Conservation (phyloP, 2,888 invertebrate species). For the Agonopterix alstromeriana region DNA sequence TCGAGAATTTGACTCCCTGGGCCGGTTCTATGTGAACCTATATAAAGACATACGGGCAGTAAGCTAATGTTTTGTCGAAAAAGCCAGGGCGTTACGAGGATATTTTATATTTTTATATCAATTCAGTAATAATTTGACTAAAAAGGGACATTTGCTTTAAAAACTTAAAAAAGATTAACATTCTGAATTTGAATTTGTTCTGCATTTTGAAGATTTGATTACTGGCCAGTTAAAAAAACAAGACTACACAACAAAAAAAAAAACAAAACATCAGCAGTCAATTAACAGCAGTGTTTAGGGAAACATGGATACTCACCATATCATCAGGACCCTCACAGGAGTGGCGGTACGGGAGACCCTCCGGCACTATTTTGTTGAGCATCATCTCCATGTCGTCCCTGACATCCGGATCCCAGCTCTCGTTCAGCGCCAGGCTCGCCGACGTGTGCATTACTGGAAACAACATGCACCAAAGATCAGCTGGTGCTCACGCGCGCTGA, state of each 20-base stretch:
- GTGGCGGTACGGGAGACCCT: constrained; percentile 96
- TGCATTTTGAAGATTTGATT: no score
- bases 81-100: no score
- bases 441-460: constrained; percentile 97
- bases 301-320: constrained; percentile 80
- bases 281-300: neutral
- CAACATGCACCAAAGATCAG: constrained; percentile 46
- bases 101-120: no score
- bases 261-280: neutral
- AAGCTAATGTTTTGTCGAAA: no score
- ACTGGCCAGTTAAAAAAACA: no score
- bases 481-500: constrained; percentile 27
- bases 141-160: no score
- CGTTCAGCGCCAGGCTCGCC: constrained; percentile 97
- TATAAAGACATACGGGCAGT: no score
- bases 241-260: neutral
- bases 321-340: constrained; percentile 99
- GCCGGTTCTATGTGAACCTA: no score
- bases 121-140: no score
- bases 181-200: no score
- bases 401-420: constrained; percentile 99
- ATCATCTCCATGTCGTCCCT: constrained; percentile 99
- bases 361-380: constrained; percentile 98
- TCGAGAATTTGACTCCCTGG: no score
- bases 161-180: no score